Percentiles rank a stretch among this genome's conserved stretches.
Conservation (phyloP, 1,140 invertebrate genomes). For the Andricus grossulariae region DNA sequence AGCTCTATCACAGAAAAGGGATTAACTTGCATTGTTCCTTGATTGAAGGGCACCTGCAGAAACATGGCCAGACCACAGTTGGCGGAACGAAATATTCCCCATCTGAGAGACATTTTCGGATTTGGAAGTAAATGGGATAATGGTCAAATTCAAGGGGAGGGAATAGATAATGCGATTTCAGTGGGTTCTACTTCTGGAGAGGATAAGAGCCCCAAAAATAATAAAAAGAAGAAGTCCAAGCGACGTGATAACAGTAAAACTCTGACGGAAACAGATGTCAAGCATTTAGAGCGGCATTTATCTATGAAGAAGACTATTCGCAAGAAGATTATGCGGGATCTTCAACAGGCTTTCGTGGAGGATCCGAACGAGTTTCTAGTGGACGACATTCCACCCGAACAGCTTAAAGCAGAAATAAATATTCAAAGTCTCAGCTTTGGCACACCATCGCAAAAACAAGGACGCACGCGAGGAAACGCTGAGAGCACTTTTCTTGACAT, state of each 20-base stretch:
- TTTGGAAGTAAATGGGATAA: conserved; percentile 73
- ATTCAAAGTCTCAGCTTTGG: conserved; percentile 81
- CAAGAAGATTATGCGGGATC: conserved; percentile 90
- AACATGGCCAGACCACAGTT: conserved; percentile 72
- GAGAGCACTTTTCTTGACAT: conserved; percentile 84
- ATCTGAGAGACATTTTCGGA: conserved; percentile 83
- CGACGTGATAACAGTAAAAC: conserved; percentile 78
- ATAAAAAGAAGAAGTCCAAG: conserved; percentile 78
- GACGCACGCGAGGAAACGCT: conserved; percentile 75
- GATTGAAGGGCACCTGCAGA: background rate
- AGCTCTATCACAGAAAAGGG: background rate
- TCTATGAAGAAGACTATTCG: conserved; percentile 92
- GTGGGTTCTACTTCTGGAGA: conserved; percentile 77
- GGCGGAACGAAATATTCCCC: conserved; percentile 81
- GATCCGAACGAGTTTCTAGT: conserved; percentile 84
- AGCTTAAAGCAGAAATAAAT: conserved; percentile 82
- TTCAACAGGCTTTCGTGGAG: conserved; percentile 85
- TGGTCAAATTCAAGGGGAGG: conserved; percentile 59
- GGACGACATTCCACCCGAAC: conserved; percentile 81
- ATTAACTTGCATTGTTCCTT: background rate
- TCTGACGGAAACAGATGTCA: conserved; percentile 82
- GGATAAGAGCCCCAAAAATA: conserved; percentile 77
- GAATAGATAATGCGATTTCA: conserved; percentile 75
- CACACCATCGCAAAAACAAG: conserved; percentile 70
- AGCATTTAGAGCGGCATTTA: conserved; percentile 86